Base-by-base conservation (phyloP, 2,888 invertebrate genomes). In the Phaedon cochleariae region DNA sequence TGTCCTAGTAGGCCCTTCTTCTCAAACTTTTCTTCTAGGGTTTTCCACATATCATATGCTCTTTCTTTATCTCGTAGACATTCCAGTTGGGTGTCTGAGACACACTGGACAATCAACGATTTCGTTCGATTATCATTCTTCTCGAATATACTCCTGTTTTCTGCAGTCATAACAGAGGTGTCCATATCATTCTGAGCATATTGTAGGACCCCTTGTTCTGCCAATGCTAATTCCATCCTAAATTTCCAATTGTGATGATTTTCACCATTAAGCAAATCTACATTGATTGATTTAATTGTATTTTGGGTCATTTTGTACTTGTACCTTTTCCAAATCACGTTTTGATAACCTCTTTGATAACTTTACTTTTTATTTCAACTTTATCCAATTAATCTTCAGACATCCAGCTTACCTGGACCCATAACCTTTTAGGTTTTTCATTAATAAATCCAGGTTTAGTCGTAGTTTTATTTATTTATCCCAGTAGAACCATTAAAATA, bases 11-110 rank as follows among this genome's bases (percentile, higher is more conserved):
- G 51, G 9, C 68, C 66, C 46, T 67, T 72, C 22, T 64, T 69
- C 45, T 72, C 70, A 55, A 59, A 70, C 31, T 34, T 61, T 26
- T 61, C 45, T 46, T 64, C 57, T 15, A 69, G 31, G 0, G 45
- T 45, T 45, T 37, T 64, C 71, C 71, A 71, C 69, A 70, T 68
- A 9, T 15, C n/a, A 37, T 61, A 63, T 15, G 66, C 66, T 20
- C 53, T 66, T 12, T 48, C 52, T 48, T 69, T 55, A 20, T 58
- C 59, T 64, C 67, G 52, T 12, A 68, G 17, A 15, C 12, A 59
- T 37, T 72, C 65, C 52, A 71, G 41, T 37, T 49, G 60, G 41
- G 26, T 10, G 55, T 68, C 55, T 18, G 21, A 22, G 5, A 60
- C 26, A 21, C 54, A 60, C 15, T 41, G 41, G 1, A 41, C 41